Evolutionary conservation across 2,113 vertebrate species (phyloP).

Genomic region (Capreolus pygargus): DNA sequence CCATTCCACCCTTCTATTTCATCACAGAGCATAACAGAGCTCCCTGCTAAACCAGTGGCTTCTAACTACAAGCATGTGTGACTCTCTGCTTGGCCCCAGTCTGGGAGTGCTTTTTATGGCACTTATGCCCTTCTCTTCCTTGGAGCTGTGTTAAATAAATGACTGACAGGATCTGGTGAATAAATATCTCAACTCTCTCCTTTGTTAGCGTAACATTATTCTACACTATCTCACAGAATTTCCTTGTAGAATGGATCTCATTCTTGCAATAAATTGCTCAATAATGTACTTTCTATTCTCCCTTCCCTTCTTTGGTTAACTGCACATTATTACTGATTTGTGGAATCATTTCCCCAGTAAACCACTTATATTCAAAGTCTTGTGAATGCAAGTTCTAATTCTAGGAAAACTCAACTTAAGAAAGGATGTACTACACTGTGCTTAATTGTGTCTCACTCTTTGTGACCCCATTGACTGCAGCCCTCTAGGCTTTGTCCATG

Average conservation of each 20-base stretch:
- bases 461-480: neutral
- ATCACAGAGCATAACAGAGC: neutral
- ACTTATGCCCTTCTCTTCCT: neutral
- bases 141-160: neutral
- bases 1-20: neutral
- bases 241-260: neutral
- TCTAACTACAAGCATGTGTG: neutral
- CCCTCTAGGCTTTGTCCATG: rapidly evolving
- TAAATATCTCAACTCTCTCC: neutral
- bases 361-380: neutral
- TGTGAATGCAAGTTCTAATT: neutral
- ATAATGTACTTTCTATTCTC: neutral
- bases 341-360: neutral
- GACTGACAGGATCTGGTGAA: neutral
- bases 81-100: neutral
- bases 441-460: neutral
- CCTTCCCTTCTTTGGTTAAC: neutral
- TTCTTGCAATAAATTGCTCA: neutral
- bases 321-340: neutral
- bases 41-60: neutral
- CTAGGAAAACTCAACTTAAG: neutral
- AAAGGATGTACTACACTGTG: neutral
- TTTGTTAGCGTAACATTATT: neutral
- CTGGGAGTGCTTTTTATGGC: neutral
- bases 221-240: neutral